Percentiles rank a stretch among this genome's conserved stretches.
phyloP scores from a whole-genome alignment of 2,888 invertebrate genomes.

The Alcis repandata region DNA sequence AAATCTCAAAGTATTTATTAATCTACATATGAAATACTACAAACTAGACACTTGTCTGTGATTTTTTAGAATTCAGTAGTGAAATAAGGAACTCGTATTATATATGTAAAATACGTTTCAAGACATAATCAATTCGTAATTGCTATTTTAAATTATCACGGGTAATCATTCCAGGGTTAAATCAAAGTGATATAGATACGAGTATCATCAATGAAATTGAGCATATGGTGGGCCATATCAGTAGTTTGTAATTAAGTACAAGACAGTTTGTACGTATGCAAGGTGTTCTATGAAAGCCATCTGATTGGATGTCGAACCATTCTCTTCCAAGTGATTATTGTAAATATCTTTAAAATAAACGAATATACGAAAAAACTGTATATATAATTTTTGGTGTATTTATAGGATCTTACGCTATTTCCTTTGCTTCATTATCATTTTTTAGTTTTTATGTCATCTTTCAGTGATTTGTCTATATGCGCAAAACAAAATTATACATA shows the following conservation, averaged over 20 bases:
- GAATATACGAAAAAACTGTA: slow-evolving; percentile 20
- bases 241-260: slow-evolving; percentile 20
- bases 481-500: background rate
- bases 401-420: slow-evolving; percentile 27
- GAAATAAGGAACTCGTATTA: background rate
- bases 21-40: background rate
- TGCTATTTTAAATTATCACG: background rate
- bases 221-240: slow-evolving; percentile 16
- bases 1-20: slow-evolving; percentile 13
- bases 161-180: background rate
- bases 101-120: background rate
- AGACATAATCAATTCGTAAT: background rate
- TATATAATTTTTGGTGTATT: slow-evolving; percentile 6
- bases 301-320: slow-evolving; percentile 7
- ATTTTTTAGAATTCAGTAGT: background rate
- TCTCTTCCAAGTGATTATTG: slow-evolving; percentile 36
- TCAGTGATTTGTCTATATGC: slow-evolving; percentile 11
- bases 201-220: slow-evolving; percentile 6
- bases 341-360: slow-evolving; percentile 47
- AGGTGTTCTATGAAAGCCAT: background rate
- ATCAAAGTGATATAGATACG: background rate
- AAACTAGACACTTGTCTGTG: background rate
- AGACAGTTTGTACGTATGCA: background rate
- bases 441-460: slow-evolving; percentile 15
- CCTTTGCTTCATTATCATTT: slow-evolving; percentile 13